Evolutionary conservation across 2,113 vertebrate genomes (phyloP).

Genomic region (Haplochromis vanheusdeni): DNA sequence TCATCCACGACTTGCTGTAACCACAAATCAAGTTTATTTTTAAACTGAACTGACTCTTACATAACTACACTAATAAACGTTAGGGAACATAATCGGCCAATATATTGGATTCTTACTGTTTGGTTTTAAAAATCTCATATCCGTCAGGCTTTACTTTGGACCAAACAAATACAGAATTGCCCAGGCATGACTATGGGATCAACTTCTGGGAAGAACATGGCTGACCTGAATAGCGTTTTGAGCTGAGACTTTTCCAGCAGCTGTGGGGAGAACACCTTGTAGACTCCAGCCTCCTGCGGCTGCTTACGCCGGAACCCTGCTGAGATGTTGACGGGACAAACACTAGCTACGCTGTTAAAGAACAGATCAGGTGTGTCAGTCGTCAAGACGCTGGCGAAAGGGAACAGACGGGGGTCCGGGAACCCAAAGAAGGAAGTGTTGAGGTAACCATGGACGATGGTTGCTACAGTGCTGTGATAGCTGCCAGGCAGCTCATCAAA

Average conservation of each 20-base stretch:
- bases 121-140: background rate
- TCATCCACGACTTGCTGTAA: background rate
- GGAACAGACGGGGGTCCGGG: slow-evolving; percentile 90
- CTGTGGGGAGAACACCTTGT: slow-evolving; percentile 85
- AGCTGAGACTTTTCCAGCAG: slow-evolving; percentile 83
- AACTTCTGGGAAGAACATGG: background rate
- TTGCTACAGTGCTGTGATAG: slow-evolving; percentile 84
- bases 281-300: slow-evolving; percentile 89
- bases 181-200: background rate
- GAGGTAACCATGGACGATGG: slow-evolving; percentile 92
- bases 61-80: background rate
- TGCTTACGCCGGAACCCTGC: slow-evolving; percentile 85
- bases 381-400: slow-evolving; percentile 86
- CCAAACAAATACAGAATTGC: background rate
- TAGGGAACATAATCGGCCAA: background rate
- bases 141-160: background rate
- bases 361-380: slow-evolving; percentile 79
- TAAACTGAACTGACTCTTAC: background rate
- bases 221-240: slow-evolving; percentile 87
- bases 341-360: slow-evolving; percentile 84
- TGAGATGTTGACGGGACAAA: slow-evolving; percentile 90
- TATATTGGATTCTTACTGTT: background rate
- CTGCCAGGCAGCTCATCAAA: slow-evolving; percentile 66
- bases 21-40: background rate
- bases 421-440: slow-evolving; percentile 95